phyloP scores from a whole-genome alignment of 2,113 vertebrate species.

The Neotragus pygmaeus region DNA sequence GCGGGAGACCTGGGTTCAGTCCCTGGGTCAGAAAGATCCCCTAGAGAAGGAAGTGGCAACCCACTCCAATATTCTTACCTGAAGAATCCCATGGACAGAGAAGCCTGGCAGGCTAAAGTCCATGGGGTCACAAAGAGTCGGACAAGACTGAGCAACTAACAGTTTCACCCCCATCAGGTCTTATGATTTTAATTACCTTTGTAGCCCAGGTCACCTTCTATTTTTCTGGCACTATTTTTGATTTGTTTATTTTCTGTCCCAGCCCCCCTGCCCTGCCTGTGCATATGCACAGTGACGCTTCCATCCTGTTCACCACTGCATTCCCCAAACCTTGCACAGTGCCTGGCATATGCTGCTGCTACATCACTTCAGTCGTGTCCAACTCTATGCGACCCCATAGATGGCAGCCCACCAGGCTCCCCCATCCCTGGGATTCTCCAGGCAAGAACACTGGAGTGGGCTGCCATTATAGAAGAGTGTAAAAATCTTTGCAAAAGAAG shows the following conservation, averaged over 20 bases:
- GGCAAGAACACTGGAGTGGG: no score
- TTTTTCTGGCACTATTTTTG: neutral
- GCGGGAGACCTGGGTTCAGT: fast-evolving
- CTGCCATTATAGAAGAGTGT: neutral
- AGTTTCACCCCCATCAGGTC: neutral
- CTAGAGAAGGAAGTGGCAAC: neutral
- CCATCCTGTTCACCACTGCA: neutral
- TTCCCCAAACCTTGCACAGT: neutral
- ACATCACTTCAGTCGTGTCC: no score
- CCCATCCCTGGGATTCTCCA: no score
- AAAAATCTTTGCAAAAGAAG: neutral
- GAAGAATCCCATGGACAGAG: neutral
- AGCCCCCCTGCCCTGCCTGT: neutral
- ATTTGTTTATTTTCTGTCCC: neutral
- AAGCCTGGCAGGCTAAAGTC: neutral
- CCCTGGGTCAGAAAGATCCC: neutral
- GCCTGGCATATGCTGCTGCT: neutral
- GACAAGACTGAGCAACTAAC: neutral
- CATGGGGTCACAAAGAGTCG: neutral
- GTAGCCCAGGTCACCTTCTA: fast-evolving
- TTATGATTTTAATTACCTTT: neutral
- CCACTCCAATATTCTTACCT: neutral
- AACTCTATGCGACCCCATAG: no score
- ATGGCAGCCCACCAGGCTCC: no score
- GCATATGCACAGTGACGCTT: neutral